Percentiles rank a stretch among this genome's conserved stretches.
Evolutionary conservation across 2,113 vertebrate genomes (phyloP).

Genomic region (Anas platyrhynchos): DNA sequence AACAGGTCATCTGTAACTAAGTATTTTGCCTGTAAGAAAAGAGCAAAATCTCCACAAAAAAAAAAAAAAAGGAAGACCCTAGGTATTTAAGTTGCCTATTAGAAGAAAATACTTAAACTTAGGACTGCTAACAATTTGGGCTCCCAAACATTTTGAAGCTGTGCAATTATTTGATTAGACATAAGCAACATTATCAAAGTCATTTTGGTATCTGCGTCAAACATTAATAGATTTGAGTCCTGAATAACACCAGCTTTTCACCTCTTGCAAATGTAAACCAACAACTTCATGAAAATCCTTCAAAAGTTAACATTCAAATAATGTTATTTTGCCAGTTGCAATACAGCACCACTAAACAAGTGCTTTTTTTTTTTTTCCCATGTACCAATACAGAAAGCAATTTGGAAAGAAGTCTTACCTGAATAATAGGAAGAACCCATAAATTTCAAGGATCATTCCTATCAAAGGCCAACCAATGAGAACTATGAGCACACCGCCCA

Average conservation of each 20-base stretch:
- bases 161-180: neutral
- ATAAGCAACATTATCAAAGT: neutral
- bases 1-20: neutral
- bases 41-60: neutral
- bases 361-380: neutral
- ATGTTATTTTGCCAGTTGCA: neutral
- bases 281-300: neutral
- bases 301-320: neutral
- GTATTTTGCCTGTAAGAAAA: neutral
- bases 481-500: slow-evolving; percentile 95
- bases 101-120: neutral
- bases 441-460: slow-evolving; percentile 95
- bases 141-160: neutral
- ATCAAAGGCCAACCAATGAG: slow-evolving; percentile 96
- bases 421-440: slow-evolving; percentile 97
- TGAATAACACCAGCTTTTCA: neutral
- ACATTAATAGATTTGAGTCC: neutral
- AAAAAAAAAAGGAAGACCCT: neutral
- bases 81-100: neutral
- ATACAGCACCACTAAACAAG: neutral
- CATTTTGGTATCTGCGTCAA: neutral
- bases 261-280: neutral
- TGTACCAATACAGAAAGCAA: neutral
- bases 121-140: neutral
- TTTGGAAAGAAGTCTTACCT: slow-evolving; percentile 78